Base-by-base conservation (phyloP, 2,797 vertebrate species). In the Apogon hyalosoma region DNA sequence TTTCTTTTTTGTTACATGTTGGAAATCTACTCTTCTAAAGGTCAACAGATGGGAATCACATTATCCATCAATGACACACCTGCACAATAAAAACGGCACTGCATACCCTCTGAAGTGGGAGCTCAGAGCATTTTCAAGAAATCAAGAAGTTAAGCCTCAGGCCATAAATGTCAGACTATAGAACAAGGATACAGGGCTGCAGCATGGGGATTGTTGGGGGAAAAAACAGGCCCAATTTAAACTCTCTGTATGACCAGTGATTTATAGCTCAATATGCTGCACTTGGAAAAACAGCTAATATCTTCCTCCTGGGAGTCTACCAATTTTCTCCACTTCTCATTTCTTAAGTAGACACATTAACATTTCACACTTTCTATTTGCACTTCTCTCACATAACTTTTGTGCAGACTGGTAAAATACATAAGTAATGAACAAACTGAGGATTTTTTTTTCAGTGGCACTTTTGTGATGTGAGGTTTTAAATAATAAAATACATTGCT, bases 191-290 rank as follows among this genome's bases (percentile, higher is more conserved):
- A 75, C 41, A 65, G 14, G 11, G 18, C 6, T 41, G 1, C 21
- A 43, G n/a, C 21, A 0, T 2, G 48, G 24, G 38, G 39, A 21
- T 31, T n/a, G 18, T 11, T 28, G 1, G n/a, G 33, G 16, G 24
- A 63, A 33, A 33, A 65, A 61, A 47, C 45, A 3, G 33, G 21
- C n/a, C 42, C 9, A 48, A 2, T 3, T 21, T 24, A 15, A 18
- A 45, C 48, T 49, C 7, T 9, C 2, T 43, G 31, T 24, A 33
- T 48, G 65, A 57, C 28, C 46, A 63, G 1, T 58, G 72, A 78
- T 65, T 62, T 59, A 74, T 67, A 43, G 48, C 5, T 54, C 62
- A 74, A 69, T 79, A 66, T 76, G 55, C 54, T 55, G 52, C 63
- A 59, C 36, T 75, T 55, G 31, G 48, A 51, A 61, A 54, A 76